Conservation (phyloP, 2,888 invertebrate genomes). For the Acronicta psi region DNA sequence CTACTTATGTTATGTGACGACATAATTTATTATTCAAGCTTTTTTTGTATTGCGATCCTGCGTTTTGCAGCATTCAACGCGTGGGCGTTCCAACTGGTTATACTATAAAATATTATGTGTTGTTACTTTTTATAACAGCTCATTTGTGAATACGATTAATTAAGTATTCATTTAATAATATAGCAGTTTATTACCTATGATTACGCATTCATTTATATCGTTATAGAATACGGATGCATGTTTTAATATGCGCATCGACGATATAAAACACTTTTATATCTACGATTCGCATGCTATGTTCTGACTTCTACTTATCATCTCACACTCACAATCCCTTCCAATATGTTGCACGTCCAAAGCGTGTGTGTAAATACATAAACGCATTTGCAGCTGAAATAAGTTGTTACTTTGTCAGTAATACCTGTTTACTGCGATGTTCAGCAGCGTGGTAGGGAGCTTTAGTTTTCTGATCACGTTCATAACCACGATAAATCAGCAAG, state of each 20-base stretch:
- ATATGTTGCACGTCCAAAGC: conserved; percentile 51
- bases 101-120: conserved; percentile 34
- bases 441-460: conserved; percentile 49
- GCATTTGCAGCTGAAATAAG: conserved; percentile 35
- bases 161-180: conserved; percentile 45
- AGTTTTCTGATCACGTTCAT: conserved; percentile 68
- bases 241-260: conserved; percentile 44
- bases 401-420: conserved; percentile 53
- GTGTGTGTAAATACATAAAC: conserved; percentile 37
- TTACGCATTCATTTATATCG: conserved; percentile 23
- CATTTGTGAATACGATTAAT: conserved; percentile 54
- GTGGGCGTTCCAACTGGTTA: conserved; percentile 45
- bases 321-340: conserved; percentile 46
- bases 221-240: conserved; percentile 34
- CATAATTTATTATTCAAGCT: conserved; percentile 26
- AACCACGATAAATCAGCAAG: conserved; percentile 59
- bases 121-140: conserved; percentile 40
- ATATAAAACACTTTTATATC: too few relatives aligned
- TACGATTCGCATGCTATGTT: too few relatives aligned
- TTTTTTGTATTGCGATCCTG: conserved; percentile 38
- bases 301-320: conserved; percentile 42
- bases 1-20: conserved; percentile 17
- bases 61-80: conserved; percentile 42
- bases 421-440: conserved; percentile 29
- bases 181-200: conserved; percentile 31